Conservation (phyloP, 2,888 invertebrate genomes). For the Anoplius nigerrimus region DNA sequence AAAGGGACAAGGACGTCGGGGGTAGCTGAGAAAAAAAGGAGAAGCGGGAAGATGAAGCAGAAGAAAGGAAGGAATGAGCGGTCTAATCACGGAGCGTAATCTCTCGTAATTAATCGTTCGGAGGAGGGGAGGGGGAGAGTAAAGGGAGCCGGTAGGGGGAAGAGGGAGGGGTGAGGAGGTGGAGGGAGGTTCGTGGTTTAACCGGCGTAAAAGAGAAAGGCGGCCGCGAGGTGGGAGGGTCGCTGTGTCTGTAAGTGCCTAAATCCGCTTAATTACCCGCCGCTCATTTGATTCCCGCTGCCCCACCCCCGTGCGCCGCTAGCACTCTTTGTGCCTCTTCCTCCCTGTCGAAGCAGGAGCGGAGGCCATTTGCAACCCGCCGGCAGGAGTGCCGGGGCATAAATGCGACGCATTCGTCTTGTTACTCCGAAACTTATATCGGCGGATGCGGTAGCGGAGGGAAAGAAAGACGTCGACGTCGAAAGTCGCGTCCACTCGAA, state of each 20-base stretch:
- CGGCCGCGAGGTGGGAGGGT: conserved; percentile 21
- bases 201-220: conserved; percentile 40
- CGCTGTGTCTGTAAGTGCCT: conserved; percentile 45
- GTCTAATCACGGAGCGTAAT: too few species aligned
- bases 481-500: not conserved
- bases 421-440: conserved; percentile 1
- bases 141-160: conserved; percentile 7
- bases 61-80: not conserved
- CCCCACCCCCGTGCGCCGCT: too few species aligned
- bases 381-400: conserved; percentile 1
- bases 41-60: not conserved
- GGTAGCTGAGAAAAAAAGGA: not conserved
- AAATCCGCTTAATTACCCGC: conserved; percentile 57
- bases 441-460: not conserved
- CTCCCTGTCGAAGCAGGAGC: not conserved
- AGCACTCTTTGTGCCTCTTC: not conserved
- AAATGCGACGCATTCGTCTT: conserved; percentile 12
- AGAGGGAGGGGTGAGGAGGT: not conserved
- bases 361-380: too few species aligned
- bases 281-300: conserved; percentile 52
- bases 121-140: not conserved
- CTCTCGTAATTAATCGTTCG: too few species aligned
- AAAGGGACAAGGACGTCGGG: not conserved
- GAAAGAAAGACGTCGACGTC: not conserved
- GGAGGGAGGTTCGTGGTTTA: conserved; percentile 40